Percentiles rank a stretch among this genome's conserved stretches.
Conservation (phyloP, 2,888 invertebrate genomes). For the Caenorhabditis wallacei region DNA sequence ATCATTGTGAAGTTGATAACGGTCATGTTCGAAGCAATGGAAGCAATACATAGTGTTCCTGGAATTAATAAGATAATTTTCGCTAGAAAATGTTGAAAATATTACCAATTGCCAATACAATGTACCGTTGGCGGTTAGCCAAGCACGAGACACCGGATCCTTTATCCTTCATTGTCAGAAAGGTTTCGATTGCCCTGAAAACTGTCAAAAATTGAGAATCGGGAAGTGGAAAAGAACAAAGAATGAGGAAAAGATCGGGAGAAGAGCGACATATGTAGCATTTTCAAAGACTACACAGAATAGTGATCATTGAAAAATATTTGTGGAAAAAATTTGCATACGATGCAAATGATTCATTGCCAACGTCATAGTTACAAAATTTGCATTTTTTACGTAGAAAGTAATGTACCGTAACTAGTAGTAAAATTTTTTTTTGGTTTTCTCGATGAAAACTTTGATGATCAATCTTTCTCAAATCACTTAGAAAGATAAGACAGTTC, state of each 20-base stretch:
- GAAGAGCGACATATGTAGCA: constrained; percentile 6
- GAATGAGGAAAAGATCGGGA: background rate
- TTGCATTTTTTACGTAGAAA: constrained; percentile 9
- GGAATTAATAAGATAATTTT: constrained; percentile 10
- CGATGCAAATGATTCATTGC: background rate
- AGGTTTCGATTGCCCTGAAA: constrained; percentile 30
- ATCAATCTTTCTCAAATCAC: no score
- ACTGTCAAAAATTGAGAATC: no score
- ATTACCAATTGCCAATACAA: constrained; percentile 72
- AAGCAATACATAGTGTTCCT: constrained; percentile 76
- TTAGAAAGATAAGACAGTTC: background rate
- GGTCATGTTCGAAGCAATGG: constrained; percentile 80
- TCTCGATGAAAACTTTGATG: no score
- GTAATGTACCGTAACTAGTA: constrained; percentile 23
- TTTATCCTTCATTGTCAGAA: constrained; percentile 43
- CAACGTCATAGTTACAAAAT: constrained; percentile 8
- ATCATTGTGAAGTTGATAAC: constrained; percentile 80
- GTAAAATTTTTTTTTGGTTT: background rate
- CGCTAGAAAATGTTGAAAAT: no score
- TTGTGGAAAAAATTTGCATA: constrained; percentile 21
- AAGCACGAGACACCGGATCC: constrained; percentile 32
- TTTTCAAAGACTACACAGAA: constrained; percentile 28
- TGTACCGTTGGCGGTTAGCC: constrained; percentile 67
- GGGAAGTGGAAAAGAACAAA: constrained; percentile 11
- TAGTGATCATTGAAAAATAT: constrained; percentile 27